Base-by-base conservation (phyloP, 2,113 vertebrate genomes). In the Spermophilus dauricus region DNA sequence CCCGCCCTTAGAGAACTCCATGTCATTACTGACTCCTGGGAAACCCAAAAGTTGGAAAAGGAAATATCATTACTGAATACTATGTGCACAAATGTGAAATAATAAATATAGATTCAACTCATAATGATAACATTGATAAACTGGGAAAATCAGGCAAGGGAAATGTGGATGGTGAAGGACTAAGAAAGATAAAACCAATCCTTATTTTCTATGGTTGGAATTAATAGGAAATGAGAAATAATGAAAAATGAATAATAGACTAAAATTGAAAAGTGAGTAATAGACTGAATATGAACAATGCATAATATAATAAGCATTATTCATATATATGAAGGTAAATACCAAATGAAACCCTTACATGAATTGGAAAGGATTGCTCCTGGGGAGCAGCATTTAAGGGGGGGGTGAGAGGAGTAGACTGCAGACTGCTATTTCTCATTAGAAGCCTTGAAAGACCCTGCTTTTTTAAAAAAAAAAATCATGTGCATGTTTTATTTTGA, bases 1-100 rank as follows among this genome's bases (percentile, higher is more conserved):
- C 65, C 4, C 26, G 61, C 32, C 24, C 6, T 53, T 13, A 34
- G 28, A 78, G n/a, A 72, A 76, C 45, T 75, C 48, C 24, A 30
- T 53, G 73, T 34, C 88, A 75, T 70, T 61, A 76, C 22, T 8
- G 82, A 88, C 39, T 88, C 51, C 65, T 39, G n/a, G 82, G 56
- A 88, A 96, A 83, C 34, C 26, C 14, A 61, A 78, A 86, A 96
- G 65, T 37, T 69, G 17, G 56, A 89, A 76, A 81, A 90, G 22
- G 53, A 81, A 86, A 11, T 22, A 72, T 48, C 83, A 83, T 85
- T 69, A 34, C 26, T 28, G 39, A 45, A 73, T 53, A 10, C 8
- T 53, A 45, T 12, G 24, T 87, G 48, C 82, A 61, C 65, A 42
- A 39, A 56, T 18, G 20, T 51, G 28, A 87, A 85, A 88, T 69